phyloP scores from a whole-genome alignment of 2,888 invertebrate species.

The Allacma fusca region DNA sequence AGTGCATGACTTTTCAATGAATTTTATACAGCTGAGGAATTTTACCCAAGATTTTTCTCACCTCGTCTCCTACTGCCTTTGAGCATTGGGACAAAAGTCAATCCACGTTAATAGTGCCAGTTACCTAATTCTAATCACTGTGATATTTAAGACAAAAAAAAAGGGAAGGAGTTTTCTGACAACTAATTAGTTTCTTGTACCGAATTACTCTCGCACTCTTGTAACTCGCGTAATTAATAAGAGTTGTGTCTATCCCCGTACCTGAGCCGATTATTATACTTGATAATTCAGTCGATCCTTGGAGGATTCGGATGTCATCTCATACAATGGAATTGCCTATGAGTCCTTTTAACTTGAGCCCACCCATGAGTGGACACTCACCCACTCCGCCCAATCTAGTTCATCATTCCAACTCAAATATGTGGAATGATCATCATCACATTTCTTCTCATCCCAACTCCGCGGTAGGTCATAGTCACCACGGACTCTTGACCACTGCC shows the following conservation, averaged over 20 bases:
- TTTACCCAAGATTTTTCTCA: too few relatives aligned
- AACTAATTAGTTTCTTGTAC: too few relatives aligned
- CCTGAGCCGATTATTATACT: background rate
- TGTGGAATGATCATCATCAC: constrained; percentile 53
- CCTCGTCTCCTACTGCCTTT: too few relatives aligned
- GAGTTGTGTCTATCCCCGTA: too few relatives aligned
- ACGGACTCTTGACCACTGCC: constrained; percentile 60
- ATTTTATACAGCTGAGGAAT: too few relatives aligned
- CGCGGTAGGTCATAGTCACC: constrained; percentile 50
- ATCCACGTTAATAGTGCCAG: constrained; percentile 25
- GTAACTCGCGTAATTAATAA: too few relatives aligned
- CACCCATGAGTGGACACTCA: constrained; percentile 64
- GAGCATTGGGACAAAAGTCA: too few relatives aligned
- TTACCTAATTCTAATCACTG: constrained; percentile 19
- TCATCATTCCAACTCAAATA: constrained; percentile 59
- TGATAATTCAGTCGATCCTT: background rate
- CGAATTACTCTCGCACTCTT: too few relatives aligned
- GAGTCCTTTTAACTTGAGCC: constrained; percentile 82
- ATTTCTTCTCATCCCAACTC: constrained; percentile 40
- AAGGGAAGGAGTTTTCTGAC: too few relatives aligned
- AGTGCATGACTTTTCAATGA: too few relatives aligned
- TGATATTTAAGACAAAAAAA: constrained; percentile 25
- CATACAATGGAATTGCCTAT: constrained; percentile 65
- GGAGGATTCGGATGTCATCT: constrained; percentile 6
- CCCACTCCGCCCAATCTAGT: constrained; percentile 62